phyloP scores from a whole-genome alignment of 2,113 vertebrate genomes.

The Notothenia coriiceps region DNA sequence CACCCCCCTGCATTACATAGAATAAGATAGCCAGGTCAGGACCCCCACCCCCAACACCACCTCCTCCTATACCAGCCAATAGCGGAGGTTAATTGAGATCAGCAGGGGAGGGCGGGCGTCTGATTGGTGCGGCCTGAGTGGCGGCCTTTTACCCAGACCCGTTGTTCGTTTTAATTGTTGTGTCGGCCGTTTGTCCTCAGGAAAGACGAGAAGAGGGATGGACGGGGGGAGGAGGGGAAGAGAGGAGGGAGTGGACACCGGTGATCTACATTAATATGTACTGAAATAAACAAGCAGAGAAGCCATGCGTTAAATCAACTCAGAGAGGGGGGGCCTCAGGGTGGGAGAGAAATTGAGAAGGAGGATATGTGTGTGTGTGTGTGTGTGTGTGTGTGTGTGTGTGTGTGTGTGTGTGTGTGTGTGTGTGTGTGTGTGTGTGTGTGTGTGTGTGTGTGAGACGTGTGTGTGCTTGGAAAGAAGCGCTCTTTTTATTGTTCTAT shows the following conservation, averaged over 20 bases:
- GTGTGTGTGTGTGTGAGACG: background rate
- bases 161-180: conserved; percentile 80
- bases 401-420: conserved; percentile 16
- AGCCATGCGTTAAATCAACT: conserved; percentile 81
- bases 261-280: conserved; percentile 80
- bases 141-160: conserved; percentile 37
- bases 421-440: background rate
- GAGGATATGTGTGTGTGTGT: conserved; percentile 20
- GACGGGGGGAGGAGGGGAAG: conserved; percentile 14
- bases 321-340: conserved; percentile 26
- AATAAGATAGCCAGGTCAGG: conserved; percentile 34
- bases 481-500: conserved; percentile 69
- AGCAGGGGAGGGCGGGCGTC: conserved; percentile 26
- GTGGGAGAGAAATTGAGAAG: conserved; percentile 38
- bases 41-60: background rate
- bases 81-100: conserved; percentile 78
- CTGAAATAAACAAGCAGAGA: conserved; percentile 76
- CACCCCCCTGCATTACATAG: conserved; percentile 12
- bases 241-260: conserved; percentile 41
- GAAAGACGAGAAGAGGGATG: conserved; percentile 51
- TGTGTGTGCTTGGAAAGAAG: conserved; percentile 26
- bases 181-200: conserved; percentile 56
- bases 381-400: background rate
- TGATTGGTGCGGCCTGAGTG: conserved; percentile 51
- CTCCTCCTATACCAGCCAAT: background rate